Conservation (phyloP, 1,140 invertebrate species). For the Lepidurus couesii region DNA sequence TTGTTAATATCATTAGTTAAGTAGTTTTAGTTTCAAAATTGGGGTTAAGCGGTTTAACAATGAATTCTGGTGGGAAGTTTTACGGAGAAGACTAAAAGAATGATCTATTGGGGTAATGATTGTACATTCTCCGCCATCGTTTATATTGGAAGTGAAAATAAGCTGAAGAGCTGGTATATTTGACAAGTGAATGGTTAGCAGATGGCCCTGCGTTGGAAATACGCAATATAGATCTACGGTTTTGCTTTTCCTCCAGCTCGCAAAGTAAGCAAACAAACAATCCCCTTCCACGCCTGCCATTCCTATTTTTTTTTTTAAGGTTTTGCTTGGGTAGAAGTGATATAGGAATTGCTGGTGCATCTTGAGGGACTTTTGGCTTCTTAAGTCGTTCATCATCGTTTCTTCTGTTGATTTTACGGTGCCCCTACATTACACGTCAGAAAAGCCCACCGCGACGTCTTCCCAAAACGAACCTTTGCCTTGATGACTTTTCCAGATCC, state of each 20-base stretch:
- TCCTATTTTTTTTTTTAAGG: not conserved
- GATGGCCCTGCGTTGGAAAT: conserved; percentile 5
- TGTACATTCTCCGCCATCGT: not conserved
- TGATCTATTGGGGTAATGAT: not conserved
- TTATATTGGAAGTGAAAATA: conserved; percentile 11
- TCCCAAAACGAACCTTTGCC: not conserved
- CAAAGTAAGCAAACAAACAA: conserved; percentile 20
- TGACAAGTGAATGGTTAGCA: conserved; percentile 22
- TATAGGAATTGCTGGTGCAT: not conserved
- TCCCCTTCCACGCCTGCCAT: not conserved
- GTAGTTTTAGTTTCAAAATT: no score
- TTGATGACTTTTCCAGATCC: conserved; percentile 14
- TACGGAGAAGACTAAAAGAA: no score
- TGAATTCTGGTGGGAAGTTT: no score
- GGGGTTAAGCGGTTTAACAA: no score
- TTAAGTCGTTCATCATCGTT: conserved; percentile 15
- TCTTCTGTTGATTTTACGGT: conserved; percentile 15
- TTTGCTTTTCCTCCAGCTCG: not conserved
- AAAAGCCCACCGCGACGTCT: not conserved
- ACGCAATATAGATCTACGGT: not conserved
- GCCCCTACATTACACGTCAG: conserved; percentile 20
- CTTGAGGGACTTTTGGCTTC: not conserved
- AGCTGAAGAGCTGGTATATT: not conserved
- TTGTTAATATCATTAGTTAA: no score
- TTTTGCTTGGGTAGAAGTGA: not conserved